A percentile compares a stretch with the other conserved stretches of the same genome.
These are phyloP conservation scores for Resseliella maxima DNA, from an alignment of 2,888 invertebrate genomes.

Conservation along the genomic window DNA sequence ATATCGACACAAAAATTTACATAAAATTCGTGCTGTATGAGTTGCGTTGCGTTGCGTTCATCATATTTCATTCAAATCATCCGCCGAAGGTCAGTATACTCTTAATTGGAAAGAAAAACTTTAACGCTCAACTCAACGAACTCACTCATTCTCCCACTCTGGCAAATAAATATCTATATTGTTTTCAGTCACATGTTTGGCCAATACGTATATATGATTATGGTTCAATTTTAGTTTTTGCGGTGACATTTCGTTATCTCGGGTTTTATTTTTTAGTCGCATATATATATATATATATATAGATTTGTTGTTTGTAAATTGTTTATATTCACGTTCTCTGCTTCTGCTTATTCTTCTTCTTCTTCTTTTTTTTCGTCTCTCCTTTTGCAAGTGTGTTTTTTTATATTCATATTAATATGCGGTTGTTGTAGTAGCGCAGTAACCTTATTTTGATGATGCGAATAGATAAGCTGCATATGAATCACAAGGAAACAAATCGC, in stretches of 20 bases:
- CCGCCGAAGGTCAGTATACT: constrained; percentile 34
- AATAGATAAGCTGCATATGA: constrained; percentile 22
- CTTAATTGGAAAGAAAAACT: constrained; percentile 49
- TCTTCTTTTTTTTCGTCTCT: not conserved
- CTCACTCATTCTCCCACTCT: constrained; percentile 40
- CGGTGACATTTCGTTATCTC: constrained; percentile 38
- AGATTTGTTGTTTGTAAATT: not conserved
- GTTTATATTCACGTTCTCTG: not conserved
- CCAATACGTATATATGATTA: not conserved
- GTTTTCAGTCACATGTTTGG: constrained; percentile 27
- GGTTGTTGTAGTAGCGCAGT: constrained; percentile 31
- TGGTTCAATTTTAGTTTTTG: not conserved
- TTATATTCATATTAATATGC: not conserved
- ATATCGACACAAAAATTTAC: too few species aligned
- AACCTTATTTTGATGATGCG: constrained; percentile 34
- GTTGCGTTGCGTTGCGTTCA: not conserved
- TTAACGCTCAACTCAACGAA: constrained; percentile 36
- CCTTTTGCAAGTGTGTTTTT: not conserved
- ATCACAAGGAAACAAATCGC: constrained; percentile 31
- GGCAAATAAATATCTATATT: too few species aligned
- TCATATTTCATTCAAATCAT: constrained; percentile 39
- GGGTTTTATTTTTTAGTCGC: not conserved
- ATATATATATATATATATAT: too few species aligned
- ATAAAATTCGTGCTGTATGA: not conserved
- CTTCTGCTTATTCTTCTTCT: not conserved